Evolutionary conservation across 1,140 invertebrate species (phyloP).

Genomic region (Euborellia annulipes): DNA sequence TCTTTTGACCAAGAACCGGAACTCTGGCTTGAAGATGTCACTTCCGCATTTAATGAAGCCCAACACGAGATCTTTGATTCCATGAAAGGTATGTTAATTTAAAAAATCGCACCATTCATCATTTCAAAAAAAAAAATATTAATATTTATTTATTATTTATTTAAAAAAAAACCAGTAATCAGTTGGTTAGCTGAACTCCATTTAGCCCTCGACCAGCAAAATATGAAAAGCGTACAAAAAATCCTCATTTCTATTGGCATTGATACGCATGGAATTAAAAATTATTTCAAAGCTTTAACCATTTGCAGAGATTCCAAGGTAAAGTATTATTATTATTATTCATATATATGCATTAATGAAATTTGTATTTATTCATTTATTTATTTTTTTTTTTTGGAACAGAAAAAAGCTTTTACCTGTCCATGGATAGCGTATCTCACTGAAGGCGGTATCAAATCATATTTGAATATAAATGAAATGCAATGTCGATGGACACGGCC

Average conservation of each 20-base stretch:
- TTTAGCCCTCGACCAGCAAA: conserved; percentile 14
- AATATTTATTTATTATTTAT: too few species aligned
- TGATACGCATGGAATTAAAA: conserved; percentile 14
- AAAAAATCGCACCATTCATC: conserved; percentile 6
- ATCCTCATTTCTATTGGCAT: conserved; percentile 15
- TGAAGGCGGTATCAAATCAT: conserved; percentile 21
- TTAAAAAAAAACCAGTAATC: conserved; percentile 16
- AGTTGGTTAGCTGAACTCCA: conserved; percentile 16
- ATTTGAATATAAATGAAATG: conserved; percentile 24
- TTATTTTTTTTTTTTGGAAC: conserved; percentile 5
- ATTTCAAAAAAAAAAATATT: too few species aligned
- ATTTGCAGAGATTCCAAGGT: conserved; percentile 20
- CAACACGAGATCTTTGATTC: conserved; percentile 30
- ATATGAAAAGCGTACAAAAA: conserved; percentile 14
- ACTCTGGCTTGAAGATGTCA: conserved; percentile 50
- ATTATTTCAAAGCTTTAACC: conserved; percentile 19
- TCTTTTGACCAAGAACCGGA: conserved; percentile 32
- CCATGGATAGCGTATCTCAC: conserved; percentile 23
- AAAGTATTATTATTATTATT: neutral
- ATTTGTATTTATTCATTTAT: conserved; percentile 9
- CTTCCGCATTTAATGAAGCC: conserved; percentile 36
- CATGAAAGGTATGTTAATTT: conserved; percentile 6
- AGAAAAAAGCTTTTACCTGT: conserved; percentile 19
- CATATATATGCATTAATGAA: conserved; percentile 3
- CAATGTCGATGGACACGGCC: conserved; percentile 27